phyloP scores from a whole-genome alignment of 2,888 invertebrate genomes.

The Norana najaformis region DNA sequence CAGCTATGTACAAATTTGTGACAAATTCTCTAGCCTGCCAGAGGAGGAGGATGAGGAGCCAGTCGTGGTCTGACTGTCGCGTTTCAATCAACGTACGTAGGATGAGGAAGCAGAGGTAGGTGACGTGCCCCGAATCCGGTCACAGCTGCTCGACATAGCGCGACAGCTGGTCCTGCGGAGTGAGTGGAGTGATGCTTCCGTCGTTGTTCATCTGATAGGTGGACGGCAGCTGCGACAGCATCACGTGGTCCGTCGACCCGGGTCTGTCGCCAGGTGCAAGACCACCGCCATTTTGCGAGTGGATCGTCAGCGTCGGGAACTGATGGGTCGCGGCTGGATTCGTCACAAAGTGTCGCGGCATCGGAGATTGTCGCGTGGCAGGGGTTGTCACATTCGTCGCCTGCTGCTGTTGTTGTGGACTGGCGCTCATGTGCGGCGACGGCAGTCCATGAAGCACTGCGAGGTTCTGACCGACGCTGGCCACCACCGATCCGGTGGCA shows the following conservation, averaged over 20 bases:
- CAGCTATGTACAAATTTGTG: too few relatives aligned
- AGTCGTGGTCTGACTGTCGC: too few relatives aligned
- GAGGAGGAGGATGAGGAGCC: too few relatives aligned
- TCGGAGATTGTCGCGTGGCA: background rate
- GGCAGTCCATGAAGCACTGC: background rate
- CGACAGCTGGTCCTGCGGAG: conserved; percentile 89
- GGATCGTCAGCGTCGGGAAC: background rate
- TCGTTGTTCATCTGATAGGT: conserved; percentile 70
- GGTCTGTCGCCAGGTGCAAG: conserved; percentile 26
- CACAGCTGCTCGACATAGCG: conserved; percentile 80
- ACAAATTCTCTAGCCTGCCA: too few relatives aligned
- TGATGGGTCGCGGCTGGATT: background rate
- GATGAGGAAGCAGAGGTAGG: background rate
- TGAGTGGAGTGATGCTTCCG: conserved; percentile 76
- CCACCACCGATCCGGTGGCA: background rate
- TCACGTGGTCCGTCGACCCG: background rate
- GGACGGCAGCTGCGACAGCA: conserved; percentile 48
- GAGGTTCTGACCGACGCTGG: background rate
- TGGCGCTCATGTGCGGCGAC: background rate
- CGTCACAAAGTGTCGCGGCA: background rate
- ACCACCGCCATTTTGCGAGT: background rate
- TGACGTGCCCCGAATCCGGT: background rate
- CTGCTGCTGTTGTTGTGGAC: background rate
- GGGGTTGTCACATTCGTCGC: background rate
- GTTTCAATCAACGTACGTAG: too few relatives aligned